Evolutionary conservation across 2,797 vertebrate genomes (phyloP).

Genomic region (Eidolon dupreanum): DNA sequence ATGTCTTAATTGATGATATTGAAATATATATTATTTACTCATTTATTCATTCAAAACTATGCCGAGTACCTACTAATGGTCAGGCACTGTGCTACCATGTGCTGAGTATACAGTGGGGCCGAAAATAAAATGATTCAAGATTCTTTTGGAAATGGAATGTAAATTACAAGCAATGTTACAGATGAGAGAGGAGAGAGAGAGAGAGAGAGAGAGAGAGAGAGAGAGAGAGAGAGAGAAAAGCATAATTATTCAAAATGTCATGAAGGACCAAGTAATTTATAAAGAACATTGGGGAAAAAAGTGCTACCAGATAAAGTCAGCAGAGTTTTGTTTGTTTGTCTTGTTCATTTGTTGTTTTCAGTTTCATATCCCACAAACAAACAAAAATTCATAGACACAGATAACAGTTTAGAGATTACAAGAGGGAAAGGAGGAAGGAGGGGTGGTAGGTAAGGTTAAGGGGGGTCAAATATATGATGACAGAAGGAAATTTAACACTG

Average conservation of each 20-base stretch:
- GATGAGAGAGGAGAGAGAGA: background rate
- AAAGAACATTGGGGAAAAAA: background rate
- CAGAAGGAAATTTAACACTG: no score
- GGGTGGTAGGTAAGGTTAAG: no score
- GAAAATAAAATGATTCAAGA: background rate
- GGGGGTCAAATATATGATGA: no score
- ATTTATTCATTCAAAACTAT: background rate
- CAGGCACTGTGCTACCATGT: background rate
- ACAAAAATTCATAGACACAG: no score
- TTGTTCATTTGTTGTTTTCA: no score
- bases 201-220: background rate
- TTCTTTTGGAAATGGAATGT: background rate
- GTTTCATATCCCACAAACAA: no score
- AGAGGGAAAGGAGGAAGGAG: no score
- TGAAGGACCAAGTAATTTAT: background rate
- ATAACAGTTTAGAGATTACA: no score
- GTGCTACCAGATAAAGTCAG: background rate
- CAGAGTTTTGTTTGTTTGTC: no score
- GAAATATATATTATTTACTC: background rate
- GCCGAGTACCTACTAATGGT: background rate
- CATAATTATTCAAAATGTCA: background rate
- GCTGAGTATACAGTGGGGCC: background rate
- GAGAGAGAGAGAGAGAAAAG: background rate
- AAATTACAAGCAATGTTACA: background rate
- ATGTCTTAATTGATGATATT: background rate